phyloP scores from a whole-genome alignment of 2,797 vertebrate species.

The Hypotaenidia okinawae region DNA sequence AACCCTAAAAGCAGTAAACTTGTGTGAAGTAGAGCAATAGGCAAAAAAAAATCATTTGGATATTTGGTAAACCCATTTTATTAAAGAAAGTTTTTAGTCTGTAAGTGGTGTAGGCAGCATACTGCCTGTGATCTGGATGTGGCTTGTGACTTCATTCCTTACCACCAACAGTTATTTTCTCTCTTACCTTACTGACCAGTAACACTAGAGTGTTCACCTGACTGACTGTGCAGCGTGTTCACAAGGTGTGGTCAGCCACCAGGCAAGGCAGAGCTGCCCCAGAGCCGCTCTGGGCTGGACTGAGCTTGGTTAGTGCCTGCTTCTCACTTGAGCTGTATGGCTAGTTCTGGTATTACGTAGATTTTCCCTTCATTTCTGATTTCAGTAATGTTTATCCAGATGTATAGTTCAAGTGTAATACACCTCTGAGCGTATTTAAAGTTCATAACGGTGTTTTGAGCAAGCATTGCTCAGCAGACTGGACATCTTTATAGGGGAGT shows the following conservation, averaged over 20 bases:
- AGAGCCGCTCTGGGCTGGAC: fast-evolving
- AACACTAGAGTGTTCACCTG: background rate
- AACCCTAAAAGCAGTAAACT: conserved; percentile 19
- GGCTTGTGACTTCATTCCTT: conserved; percentile 23
- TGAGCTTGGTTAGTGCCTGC: background rate
- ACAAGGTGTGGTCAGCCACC: background rate
- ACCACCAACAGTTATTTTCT: background rate
- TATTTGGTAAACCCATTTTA: conserved; percentile 37
- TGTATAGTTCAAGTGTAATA: conserved; percentile 33
- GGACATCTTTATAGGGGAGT: conserved; percentile 56
- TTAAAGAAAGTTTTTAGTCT: conserved; percentile 40
- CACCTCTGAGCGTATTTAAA: conserved; percentile 36
- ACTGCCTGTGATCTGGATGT: conserved; percentile 3
- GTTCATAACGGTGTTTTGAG: conserved; percentile 50
- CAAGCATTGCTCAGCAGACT: conserved; percentile 47
- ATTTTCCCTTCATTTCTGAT: conserved; percentile 25
- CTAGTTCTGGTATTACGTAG: background rate
- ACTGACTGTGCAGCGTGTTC: background rate
- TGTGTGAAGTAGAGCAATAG: conserved; percentile 39
- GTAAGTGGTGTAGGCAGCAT: background rate
- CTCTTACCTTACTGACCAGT: background rate
- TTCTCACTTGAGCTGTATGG: conserved; percentile 11
- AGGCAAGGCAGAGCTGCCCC: background rate
- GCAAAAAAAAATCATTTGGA: conserved; percentile 27
- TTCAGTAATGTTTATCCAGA: conserved; percentile 3